Evolutionary conservation across 2,797 vertebrate genomes (phyloP).

Genomic region (Choloepus didactylus): DNA sequence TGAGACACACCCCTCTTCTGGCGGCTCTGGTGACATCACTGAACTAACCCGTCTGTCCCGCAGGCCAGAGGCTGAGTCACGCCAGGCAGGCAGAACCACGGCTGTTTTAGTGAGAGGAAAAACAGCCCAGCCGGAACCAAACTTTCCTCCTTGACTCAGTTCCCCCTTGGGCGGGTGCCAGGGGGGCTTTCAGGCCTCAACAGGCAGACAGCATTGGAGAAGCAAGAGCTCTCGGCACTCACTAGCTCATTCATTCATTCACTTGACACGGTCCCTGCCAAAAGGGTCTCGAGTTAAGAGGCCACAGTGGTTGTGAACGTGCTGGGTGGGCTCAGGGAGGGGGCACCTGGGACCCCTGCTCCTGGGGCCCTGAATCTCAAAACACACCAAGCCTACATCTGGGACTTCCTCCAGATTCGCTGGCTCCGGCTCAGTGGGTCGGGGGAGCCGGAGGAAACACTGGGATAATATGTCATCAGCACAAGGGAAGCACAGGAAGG

Average conservation of each 20-base stretch:
- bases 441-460: rapidly evolving
- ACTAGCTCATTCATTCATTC: not conserved
- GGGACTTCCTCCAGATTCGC: not conserved
- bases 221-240: not conserved
- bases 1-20: not conserved
- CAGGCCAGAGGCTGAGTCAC: conserved; percentile 64
- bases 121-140: not conserved
- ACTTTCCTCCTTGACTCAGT: not conserved
- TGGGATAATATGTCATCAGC: rapidly evolving
- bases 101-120: not conserved
- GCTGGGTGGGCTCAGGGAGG: not conserved
- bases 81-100: not conserved
- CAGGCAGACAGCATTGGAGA: no score
- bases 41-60: conserved; percentile 58
- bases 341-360: not conserved
- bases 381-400: rapidly evolving
- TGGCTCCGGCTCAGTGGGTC: rapidly evolving
- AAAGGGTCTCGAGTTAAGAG: not conserved
- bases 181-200: not conserved
- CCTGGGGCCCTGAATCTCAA: not conserved
- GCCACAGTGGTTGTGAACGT: not conserved
- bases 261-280: not conserved
- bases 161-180: not conserved
- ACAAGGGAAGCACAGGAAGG: not conserved
- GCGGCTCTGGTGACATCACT: conserved; percentile 47